Evolutionary conservation across 2,888 invertebrate species (phyloP).

Genomic region (Ligdia adustata): DNA sequence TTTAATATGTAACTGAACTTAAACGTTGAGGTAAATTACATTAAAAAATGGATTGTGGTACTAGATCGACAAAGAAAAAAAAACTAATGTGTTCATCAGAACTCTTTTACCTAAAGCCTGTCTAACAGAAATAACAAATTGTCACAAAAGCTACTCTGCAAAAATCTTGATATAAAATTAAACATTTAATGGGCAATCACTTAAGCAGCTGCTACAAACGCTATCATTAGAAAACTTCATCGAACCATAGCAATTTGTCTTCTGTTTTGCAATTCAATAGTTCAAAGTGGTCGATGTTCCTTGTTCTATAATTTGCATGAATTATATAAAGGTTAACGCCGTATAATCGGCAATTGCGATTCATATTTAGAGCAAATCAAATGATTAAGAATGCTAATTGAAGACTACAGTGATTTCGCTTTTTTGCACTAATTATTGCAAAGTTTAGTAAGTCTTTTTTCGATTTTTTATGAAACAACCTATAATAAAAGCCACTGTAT

Average conservation of each 20-base stretch:
- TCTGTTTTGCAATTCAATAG: conserved; percentile 44
- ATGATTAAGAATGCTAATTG: conserved; percentile 66
- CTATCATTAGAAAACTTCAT: conserved; percentile 32
- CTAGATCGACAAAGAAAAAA: no score
- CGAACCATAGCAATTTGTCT: conserved; percentile 41
- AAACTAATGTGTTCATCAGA: no score
- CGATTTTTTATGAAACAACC: no score
- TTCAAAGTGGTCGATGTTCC: conserved; percentile 39
- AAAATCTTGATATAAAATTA: conserved; percentile 9
- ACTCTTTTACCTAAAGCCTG: no score
- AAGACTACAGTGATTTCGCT: conserved; percentile 8
- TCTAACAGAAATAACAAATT: no score
- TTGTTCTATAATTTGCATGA: conserved; percentile 65
- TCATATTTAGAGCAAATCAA: conserved; percentile 56
- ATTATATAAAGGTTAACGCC: conserved; percentile 62
- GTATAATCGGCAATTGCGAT: conserved; percentile 60
- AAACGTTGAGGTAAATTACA: no score
- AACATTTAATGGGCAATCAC: conserved; percentile 4
- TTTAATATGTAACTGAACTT: no score
- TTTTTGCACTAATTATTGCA: no score
- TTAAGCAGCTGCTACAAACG: conserved; percentile 15
- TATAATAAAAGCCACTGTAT: no score
- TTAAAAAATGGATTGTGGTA: no score
- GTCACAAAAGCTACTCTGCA: background rate
- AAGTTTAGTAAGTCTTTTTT: no score